phyloP scores from a whole-genome alignment of 35 echinoderm and acorn worm species.

The Stichopus chloronotus region DNA sequence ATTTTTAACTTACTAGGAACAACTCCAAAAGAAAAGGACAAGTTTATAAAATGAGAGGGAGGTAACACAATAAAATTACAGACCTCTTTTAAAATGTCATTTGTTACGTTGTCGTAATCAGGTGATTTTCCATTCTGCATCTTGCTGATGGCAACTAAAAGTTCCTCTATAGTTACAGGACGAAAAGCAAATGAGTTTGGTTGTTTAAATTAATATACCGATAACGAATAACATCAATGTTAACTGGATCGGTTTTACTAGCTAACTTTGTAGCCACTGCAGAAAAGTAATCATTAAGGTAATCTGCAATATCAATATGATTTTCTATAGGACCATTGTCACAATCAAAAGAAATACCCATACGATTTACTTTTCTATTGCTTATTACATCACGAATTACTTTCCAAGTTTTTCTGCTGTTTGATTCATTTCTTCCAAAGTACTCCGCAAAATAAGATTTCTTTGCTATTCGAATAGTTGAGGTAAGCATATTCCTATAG shows the following conservation, averaged over 20 bases:
- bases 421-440: not conserved
- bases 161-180: not conserved
- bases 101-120: not conserved
- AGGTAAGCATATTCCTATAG: not conserved
- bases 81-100: not conserved
- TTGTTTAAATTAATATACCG: not conserved
- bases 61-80: not conserved
- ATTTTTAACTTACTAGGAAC: not conserved
- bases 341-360: too few relatives aligned
- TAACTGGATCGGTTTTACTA: not conserved
- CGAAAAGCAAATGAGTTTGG: not conserved
- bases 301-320: not conserved
- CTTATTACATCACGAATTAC: not conserved
- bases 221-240: not conserved
- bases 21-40: conserved; percentile 12
- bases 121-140: not conserved
- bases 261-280: not conserved
- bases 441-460: not conserved
- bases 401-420: not conserved
- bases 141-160: not conserved
- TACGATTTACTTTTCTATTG: too few relatives aligned
- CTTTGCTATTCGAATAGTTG: not conserved
- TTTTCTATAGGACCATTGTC: not conserved
- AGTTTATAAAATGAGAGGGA: conserved; percentile 10
- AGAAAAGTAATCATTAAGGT: not conserved